A percentile compares a stretch with the other conserved stretches of the same genome.
Evolutionary conservation across 2,113 vertebrate genomes (phyloP).

Genomic region (Spea bombifrons): DNA sequence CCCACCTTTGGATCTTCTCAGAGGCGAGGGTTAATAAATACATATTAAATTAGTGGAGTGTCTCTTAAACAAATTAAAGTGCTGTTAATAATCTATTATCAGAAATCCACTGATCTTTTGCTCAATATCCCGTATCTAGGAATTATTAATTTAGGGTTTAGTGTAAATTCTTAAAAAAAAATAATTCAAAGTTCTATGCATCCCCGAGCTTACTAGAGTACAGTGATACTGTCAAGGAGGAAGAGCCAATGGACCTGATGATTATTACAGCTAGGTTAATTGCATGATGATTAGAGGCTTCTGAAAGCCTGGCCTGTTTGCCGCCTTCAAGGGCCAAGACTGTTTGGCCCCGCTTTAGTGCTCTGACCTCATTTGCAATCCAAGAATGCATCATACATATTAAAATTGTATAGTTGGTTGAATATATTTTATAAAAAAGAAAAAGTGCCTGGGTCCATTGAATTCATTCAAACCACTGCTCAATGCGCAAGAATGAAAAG

Average conservation of each 20-base stretch:
- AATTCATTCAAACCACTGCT: conserved; percentile 21
- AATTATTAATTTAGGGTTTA: no score
- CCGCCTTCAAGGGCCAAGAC: conserved; percentile 29
- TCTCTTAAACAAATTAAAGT: no score
- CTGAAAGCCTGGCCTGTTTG: conserved; percentile 34
- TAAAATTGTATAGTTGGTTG: conserved; percentile 40
- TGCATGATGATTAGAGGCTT: conserved; percentile 36
- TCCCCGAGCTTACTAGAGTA: background rate
- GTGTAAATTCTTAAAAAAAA: no score
- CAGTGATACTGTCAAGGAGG: background rate
- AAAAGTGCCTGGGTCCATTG: conserved; percentile 30
- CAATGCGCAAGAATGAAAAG: conserved; percentile 12
- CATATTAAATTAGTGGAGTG: no score
- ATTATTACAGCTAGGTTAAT: conserved; percentile 30
- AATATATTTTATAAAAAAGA: conserved; percentile 1
- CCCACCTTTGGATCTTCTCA: no score
- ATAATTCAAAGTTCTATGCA: background rate
- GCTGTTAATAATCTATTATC: no score
- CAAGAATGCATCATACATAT: conserved; percentile 41
- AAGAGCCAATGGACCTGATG: background rate
- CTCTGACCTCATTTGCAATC: conserved; percentile 46
- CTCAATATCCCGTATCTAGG: no score
- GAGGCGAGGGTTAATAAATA: no score
- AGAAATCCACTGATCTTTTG: no score
- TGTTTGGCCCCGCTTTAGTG: conserved; percentile 31